Conservation (phyloP, 2,888 invertebrate genomes). For the Conomelus anceps region DNA sequence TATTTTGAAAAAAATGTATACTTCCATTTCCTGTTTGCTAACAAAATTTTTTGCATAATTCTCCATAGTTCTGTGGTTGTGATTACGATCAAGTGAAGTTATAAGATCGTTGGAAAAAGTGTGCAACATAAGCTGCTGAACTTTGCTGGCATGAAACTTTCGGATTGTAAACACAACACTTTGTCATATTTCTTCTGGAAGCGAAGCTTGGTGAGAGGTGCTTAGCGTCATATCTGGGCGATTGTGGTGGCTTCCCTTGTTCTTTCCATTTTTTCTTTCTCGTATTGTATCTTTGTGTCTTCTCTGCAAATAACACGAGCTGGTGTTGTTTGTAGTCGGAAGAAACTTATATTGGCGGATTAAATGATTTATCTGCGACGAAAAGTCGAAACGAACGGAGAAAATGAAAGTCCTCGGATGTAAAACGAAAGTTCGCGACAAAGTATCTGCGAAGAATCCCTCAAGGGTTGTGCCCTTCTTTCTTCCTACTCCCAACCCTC, state of each 20-base stretch:
- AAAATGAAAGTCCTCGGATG: neutral
- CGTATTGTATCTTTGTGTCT: neutral
- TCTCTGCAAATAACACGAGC: neutral
- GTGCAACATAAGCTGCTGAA: neutral
- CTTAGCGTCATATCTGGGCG: neutral
- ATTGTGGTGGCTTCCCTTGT: neutral
- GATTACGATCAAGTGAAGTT: neutral
- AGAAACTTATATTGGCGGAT: neutral
- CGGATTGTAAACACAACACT: neutral
- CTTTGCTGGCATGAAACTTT: neutral
- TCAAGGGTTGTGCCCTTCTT: neutral
- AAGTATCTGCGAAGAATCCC: neutral
- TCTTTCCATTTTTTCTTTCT: neutral
- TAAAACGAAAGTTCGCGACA: neutral
- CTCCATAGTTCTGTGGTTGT: neutral
- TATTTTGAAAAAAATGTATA: too few relatives aligned
- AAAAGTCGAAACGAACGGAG: neutral
- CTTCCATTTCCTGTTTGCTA: too few relatives aligned
- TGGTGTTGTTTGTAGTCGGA: too few relatives aligned
- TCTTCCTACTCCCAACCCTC: neutral
- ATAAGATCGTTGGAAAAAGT: neutral
- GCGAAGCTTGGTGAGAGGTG: neutral
- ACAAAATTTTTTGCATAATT: too few relatives aligned
- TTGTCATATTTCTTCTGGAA: neutral
- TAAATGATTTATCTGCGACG: neutral